Evolutionary conservation across 2,888 invertebrate species (phyloP).

Genomic region (Charanyca ferruginea): DNA sequence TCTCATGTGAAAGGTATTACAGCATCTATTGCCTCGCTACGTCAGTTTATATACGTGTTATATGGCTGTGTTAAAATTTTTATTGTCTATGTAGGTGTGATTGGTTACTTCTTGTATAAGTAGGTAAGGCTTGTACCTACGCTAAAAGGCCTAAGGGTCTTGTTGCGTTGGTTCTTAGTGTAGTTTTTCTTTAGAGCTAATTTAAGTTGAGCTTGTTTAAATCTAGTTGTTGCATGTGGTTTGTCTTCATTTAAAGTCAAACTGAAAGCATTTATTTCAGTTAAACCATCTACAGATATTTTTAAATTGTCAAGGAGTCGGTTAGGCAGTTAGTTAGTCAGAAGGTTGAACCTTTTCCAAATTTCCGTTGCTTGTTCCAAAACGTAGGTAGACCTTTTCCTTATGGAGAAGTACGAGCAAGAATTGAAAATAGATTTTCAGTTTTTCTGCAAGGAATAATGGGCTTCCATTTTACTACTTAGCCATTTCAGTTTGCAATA

Average conservation of each 20-base stretch:
- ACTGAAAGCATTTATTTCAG: too few species aligned
- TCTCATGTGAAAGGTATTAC: slow-evolving; percentile 64
- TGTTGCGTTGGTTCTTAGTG: slow-evolving; percentile 4
- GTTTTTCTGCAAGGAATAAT: background rate
- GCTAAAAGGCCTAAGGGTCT: slow-evolving; percentile 34
- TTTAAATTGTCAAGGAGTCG: too few species aligned
- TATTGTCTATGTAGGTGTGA: slow-evolving; percentile 64
- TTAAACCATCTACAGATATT: too few species aligned
- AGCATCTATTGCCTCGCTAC: slow-evolving; percentile 41
- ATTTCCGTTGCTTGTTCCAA: too few species aligned
- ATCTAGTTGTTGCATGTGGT: slow-evolving; percentile 8
- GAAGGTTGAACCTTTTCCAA: too few species aligned
- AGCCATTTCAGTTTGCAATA: background rate
- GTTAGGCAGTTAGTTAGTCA: too few species aligned
- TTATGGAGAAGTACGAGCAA: too few species aligned
- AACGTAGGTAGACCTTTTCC: too few species aligned
- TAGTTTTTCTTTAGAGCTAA: background rate
- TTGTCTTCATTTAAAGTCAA: slow-evolving; percentile 20
- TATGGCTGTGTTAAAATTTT: slow-evolving; percentile 65
- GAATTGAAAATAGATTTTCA: too few species aligned
- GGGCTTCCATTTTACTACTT: background rate
- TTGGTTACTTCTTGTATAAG: slow-evolving; percentile 31
- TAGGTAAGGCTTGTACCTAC: slow-evolving; percentile 18
- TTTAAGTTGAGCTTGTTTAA: slow-evolving; percentile 17
- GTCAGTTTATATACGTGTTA: slow-evolving; percentile 56